phyloP scores from a whole-genome alignment of 30 jellyfish, hydroid and myxozoan genomes.

The Aurelia aurita region DNA sequence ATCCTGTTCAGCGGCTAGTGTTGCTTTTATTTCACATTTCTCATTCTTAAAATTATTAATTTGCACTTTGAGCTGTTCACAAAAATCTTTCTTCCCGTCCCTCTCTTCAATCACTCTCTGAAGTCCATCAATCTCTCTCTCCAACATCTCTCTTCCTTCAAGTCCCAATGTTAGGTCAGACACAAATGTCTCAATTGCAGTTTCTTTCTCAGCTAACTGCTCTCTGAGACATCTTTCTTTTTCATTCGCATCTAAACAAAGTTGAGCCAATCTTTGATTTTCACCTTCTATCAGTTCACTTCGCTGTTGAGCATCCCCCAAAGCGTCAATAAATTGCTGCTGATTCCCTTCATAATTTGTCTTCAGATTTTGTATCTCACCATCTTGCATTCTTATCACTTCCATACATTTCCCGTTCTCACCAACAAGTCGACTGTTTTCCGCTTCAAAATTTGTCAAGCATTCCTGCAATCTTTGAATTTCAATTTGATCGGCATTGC shows the following conservation, averaged over 20 bases:
- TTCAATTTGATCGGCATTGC: background rate
- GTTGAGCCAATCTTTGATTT: background rate
- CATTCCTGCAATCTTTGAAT: background rate
- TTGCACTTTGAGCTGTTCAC: background rate
- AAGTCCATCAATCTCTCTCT: background rate
- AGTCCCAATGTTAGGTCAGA: background rate
- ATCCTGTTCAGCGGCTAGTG: background rate
- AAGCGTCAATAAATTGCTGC: background rate
- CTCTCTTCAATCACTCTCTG: background rate
- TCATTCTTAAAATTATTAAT: background rate
- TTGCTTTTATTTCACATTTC: background rate
- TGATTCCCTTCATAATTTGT: background rate
- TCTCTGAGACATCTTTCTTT: background rate
- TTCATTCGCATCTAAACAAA: background rate
- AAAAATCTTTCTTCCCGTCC: background rate
- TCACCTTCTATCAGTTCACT: background rate
- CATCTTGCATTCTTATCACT: background rate
- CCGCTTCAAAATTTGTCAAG: background rate
- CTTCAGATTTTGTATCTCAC: background rate
- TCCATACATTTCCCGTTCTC: background rate
- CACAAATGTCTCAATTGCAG: background rate
- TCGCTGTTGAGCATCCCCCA: background rate
- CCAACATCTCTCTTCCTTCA: background rate
- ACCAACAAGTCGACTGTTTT: background rate
- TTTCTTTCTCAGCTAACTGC: slow-evolving; percentile 1